phyloP scores from a whole-genome alignment of 2,797 vertebrate genomes.

The Sus cebifrons region DNA sequence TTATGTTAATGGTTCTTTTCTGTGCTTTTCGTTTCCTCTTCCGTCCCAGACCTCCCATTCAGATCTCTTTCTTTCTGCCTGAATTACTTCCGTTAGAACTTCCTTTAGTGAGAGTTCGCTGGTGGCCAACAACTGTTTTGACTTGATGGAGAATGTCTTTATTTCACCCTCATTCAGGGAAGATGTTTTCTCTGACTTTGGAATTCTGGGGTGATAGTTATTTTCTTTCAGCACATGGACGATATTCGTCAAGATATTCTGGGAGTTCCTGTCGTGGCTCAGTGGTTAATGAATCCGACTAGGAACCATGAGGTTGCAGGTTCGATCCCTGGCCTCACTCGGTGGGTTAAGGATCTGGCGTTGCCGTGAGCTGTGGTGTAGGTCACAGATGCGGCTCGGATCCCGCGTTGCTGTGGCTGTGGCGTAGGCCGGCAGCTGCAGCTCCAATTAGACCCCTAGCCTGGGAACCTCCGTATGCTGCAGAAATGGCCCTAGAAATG shows the following conservation, averaged over 20 bases:
- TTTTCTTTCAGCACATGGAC: neutral
- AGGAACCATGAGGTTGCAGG: no score
- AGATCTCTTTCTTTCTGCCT: conserved; percentile 39
- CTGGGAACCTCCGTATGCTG: no score
- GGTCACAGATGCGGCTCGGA: no score
- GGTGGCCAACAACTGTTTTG: conserved; percentile 6
- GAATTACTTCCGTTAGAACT: conserved; percentile 33
- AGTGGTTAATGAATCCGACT: no score
- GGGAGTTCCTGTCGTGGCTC: no score
- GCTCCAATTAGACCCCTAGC: no score
- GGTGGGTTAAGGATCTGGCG: no score
- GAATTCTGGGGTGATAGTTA: neutral
- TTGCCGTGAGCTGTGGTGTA: no score
- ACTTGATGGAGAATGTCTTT: conserved; percentile 30
- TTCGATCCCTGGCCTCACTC: no score
- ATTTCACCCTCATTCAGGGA: neutral
- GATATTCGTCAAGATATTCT: neutral
- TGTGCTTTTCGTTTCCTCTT: neutral
- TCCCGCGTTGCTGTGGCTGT: no score
- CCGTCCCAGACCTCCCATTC: neutral
- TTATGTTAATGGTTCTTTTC: conserved; percentile 46
- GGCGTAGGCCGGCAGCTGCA: no score
- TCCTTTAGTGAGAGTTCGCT: neutral
- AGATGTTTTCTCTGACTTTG: conserved; percentile 3
- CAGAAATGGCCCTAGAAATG: no score